Evolutionary conservation across 2,797 vertebrate species (phyloP).

Genomic region (Enteromius paludinosus): DNA sequence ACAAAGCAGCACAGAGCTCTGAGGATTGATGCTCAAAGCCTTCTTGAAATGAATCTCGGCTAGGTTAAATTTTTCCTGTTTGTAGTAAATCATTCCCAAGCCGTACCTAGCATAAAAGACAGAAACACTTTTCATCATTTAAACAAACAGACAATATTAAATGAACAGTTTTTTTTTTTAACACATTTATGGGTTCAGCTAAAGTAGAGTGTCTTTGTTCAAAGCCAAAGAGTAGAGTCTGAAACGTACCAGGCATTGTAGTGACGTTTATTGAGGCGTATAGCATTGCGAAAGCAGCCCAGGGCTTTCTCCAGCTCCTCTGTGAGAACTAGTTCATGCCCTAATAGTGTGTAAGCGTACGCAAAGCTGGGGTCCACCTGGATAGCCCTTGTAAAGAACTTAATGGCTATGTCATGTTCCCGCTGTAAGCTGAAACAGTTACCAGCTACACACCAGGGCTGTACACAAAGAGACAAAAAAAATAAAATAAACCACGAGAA

Average conservation of each 20-base stretch:
- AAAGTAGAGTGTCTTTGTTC: neutral
- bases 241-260: slow-evolving; percentile 92
- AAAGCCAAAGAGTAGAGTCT: neutral
- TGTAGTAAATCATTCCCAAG: slow-evolving; percentile 98
- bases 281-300: slow-evolving; percentile 95
- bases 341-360: slow-evolving; percentile 94
- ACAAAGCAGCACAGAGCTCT: slow-evolving; percentile 96
- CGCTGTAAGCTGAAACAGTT: slow-evolving; percentile 98
- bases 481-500: neutral
- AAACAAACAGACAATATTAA: neutral
- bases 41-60: slow-evolving; percentile 99
- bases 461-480: slow-evolving; percentile 34
- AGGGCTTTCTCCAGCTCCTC: slow-evolving; percentile 96
- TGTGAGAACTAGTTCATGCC: slow-evolving; percentile 94
- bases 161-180: neutral
- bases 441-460: slow-evolving; percentile 98
- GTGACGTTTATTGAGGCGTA: slow-evolving; percentile 93
- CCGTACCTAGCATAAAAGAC: slow-evolving; percentile 85
- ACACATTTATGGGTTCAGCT: neutral
- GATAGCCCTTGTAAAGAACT: slow-evolving; percentile 98
- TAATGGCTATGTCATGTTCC: slow-evolving; percentile 97
- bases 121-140: neutral
- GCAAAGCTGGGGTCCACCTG: slow-evolving; percentile 97
- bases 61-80: slow-evolving; percentile 97
- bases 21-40: slow-evolving; percentile 96